Evolutionary conservation across 2,888 invertebrate genomes (phyloP).

Genomic region (Ischnus inquisitorius): DNA sequence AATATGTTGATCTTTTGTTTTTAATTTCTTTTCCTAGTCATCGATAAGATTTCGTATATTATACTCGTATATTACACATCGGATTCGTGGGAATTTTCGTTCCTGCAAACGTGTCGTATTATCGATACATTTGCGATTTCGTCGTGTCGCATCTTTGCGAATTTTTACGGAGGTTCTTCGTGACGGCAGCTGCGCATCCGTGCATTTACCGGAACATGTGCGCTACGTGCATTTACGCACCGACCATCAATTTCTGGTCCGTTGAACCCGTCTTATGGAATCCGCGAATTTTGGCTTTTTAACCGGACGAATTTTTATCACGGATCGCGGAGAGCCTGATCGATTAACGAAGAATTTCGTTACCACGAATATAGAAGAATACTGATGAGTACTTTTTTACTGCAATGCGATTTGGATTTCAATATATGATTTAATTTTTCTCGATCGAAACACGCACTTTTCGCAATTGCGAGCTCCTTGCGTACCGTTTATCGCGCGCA

Average conservation of each 20-base stretch:
- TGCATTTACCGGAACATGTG: too few species aligned
- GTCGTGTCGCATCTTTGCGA: not conserved
- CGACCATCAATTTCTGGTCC: not conserved
- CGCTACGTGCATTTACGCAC: not conserved
- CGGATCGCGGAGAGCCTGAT: constrained; percentile 6
- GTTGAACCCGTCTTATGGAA: not conserved
- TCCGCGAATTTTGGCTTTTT: not conserved
- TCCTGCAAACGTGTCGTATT: not conserved
- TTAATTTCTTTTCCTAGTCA: not conserved
- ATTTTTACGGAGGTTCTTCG: not conserved
- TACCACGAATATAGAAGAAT: not conserved
- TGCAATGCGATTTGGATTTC: not conserved
- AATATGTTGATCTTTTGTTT: not conserved
- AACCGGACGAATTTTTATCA: not conserved
- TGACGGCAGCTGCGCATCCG: too few species aligned
- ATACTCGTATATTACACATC: not conserved
- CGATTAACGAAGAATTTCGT: not conserved
- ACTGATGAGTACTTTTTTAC: not conserved
- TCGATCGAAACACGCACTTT: not conserved
- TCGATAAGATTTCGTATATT: not conserved
- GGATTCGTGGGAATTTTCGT: not conserved
- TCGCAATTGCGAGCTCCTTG: not conserved
- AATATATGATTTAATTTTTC: not conserved
- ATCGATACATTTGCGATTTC: constrained; percentile 4
- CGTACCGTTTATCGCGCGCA: not conserved